Conservation (phyloP, 2,888 invertebrate species). For the Brachypalpus laphriformis region DNA sequence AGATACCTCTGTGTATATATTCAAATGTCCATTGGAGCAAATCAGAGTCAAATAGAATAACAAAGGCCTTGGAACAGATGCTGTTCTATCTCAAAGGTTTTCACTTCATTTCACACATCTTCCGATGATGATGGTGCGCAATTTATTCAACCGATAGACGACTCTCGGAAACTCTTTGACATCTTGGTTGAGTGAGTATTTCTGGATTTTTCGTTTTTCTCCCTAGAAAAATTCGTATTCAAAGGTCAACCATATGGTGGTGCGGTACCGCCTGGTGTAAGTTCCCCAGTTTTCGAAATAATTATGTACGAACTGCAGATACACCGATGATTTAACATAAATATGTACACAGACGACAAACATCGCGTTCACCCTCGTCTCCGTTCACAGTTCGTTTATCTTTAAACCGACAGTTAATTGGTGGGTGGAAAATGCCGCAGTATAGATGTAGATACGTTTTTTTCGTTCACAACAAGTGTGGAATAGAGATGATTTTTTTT, state of each 20-base stretch:
- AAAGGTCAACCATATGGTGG: conserved; percentile 39
- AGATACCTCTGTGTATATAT: too few species aligned
- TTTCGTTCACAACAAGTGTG: conserved; percentile 25
- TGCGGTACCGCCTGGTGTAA: neutral
- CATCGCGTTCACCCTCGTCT: neutral
- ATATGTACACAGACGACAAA: conserved; percentile 25
- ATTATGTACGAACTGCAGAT: conserved; percentile 23
- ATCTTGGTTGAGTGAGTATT: neutral
- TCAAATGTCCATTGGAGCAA: conserved; percentile 1
- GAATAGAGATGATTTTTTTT: conserved; percentile 23
- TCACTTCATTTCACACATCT: conserved; percentile 20
- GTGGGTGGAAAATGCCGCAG: conserved; percentile 49
- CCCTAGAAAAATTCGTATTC: neutral
- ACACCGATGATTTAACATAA: conserved; percentile 2
- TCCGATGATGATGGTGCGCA: neutral
- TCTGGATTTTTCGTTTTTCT: neutral
- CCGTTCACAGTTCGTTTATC: conserved; percentile 45
- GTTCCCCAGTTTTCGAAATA: conserved; percentile 20
- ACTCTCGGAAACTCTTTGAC: neutral
- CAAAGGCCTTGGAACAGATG: neutral
- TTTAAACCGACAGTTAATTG: conserved; percentile 43
- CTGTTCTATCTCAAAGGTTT: neutral
- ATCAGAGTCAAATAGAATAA: neutral
- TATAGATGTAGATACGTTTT: conserved; percentile 29
- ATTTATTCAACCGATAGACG: conserved; percentile 35